Percentiles rank a stretch among this genome's conserved stretches.
phyloP scores from a whole-genome alignment of 2,888 invertebrate genomes.

The Pimpla rufipes region DNA sequence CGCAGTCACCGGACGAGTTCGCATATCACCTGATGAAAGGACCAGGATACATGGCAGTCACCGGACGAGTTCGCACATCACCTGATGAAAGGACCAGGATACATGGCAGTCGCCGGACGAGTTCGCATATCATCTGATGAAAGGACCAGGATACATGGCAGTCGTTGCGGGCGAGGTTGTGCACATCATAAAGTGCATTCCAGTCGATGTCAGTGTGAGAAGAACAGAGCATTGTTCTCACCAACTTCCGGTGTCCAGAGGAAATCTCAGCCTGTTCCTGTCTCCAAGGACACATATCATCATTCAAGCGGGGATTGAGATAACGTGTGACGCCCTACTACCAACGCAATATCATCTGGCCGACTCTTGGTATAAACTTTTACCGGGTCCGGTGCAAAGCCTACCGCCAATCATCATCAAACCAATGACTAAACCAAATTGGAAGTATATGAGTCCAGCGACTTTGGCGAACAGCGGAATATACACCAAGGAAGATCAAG shows the following conservation, averaged over 20 bases:
- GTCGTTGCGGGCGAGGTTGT: slow-evolving; percentile 71
- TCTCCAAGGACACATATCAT: slow-evolving; percentile 39
- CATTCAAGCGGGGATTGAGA: slow-evolving; percentile 15
- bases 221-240: slow-evolving; percentile 66
- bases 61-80: too few species aligned
- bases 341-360: slow-evolving; percentile 52
- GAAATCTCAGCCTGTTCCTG: slow-evolving; percentile 33
- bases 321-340: slow-evolving; percentile 8
- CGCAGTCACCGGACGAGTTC: slow-evolving; percentile 74
- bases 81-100: too few species aligned
- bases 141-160: slow-evolving; percentile 74
- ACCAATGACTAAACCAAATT: slow-evolving; percentile 54
- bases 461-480: too few species aligned
- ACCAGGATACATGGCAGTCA: too few species aligned
- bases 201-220: slow-evolving; percentile 66
- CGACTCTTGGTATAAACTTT: slow-evolving; percentile 67
- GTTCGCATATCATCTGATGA: slow-evolving; percentile 74
- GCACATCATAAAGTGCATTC: slow-evolving; percentile 72
- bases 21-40: slow-evolving; percentile 70
- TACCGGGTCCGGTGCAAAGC: slow-evolving; percentile 49
- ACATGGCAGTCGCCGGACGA: too few species aligned
- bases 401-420: slow-evolving; percentile 48
- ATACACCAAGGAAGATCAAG: too few species aligned
- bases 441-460: too few species aligned
- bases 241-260: slow-evolving; percentile 69